Percentiles rank a stretch among this genome's conserved stretches.
Conservation (phyloP, 2,797 vertebrate species). For the Trichosurus vulpecula region DNA sequence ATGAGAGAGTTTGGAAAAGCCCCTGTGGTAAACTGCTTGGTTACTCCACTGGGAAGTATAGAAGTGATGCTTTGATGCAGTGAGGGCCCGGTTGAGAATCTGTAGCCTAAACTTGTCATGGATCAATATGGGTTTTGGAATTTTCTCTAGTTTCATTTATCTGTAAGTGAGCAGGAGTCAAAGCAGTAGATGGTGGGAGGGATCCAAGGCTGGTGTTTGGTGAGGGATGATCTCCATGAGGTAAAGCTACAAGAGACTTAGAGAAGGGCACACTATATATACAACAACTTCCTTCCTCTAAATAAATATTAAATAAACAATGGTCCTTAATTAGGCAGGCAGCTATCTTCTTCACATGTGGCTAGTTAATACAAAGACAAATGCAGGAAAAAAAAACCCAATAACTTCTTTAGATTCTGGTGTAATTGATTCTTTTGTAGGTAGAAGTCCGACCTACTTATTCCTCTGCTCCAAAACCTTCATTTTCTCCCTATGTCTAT, state of each 20-base stretch:
- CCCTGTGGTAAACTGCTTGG: not conserved
- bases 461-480: not conserved
- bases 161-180: not conserved
- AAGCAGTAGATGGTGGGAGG: not conserved
- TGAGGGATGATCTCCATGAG: not conserved
- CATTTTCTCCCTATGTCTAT: no score
- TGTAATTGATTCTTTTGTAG: not conserved
- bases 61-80: not conserved
- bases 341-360: not conserved
- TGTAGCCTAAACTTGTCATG: not conserved
- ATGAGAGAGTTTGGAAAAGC: not conserved
- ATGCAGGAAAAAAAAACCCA: not conserved
- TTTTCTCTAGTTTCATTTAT: not conserved
- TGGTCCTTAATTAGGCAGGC: not conserved
- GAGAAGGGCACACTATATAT: not conserved
- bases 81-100: not conserved
- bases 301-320: not conserved
- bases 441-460: not conserved
- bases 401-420: not conserved
- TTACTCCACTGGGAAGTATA: not conserved
- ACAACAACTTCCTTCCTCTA: not conserved
- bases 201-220: not conserved
- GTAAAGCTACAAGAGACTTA: not conserved
- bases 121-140: not conserved
- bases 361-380: not conserved